Percentiles rank a stretch among this genome's conserved stretches.
These are phyloP conservation scores for Lycophotia porphyrea DNA, from an alignment of 2,888 invertebrate genomes.

Conservation along the genomic window DNA sequence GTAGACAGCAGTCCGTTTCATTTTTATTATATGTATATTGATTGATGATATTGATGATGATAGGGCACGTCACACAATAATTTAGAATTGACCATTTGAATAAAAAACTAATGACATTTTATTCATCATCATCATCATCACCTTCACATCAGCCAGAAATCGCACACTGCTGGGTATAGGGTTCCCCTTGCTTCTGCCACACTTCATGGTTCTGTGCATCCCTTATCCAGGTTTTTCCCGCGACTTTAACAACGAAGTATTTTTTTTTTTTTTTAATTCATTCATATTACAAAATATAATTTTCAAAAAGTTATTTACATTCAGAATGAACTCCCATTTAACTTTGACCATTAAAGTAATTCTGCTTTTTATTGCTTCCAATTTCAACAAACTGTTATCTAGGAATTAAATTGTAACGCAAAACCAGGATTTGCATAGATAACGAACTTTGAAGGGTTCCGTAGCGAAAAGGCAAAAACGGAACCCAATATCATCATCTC, in stretches of 20 bases:
- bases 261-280: not conserved
- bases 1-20: too few relatives aligned
- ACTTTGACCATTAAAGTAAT: slow-evolving; percentile 47
- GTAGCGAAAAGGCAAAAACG: not conserved
- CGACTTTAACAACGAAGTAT: not conserved
- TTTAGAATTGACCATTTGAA: not conserved
- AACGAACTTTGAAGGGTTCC: slow-evolving; percentile 14
- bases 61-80: not conserved
- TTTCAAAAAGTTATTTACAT: slow-evolving; percentile 40
- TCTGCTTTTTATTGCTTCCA: slow-evolving; percentile 38
- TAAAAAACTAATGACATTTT: not conserved
- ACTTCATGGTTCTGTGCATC: too few relatives aligned
- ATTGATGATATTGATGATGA: too few relatives aligned
- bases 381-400: slow-evolving; percentile 46
- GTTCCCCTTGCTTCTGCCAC: too few relatives aligned
- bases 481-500: not conserved
- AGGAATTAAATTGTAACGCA: slow-evolving; percentile 22
- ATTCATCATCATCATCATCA: not conserved
- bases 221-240: too few relatives aligned
- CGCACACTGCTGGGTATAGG: too few relatives aligned
- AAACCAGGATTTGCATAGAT: slow-evolving; percentile 48
- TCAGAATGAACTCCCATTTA: slow-evolving; percentile 25
- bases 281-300: not conserved
- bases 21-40: too few relatives aligned
- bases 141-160: too few relatives aligned